Evolutionary conservation across 2,797 vertebrate species (phyloP), one percentile per base, ranked within the genome.

Genomic region (Periophthalmus magnuspinnatus): DNA sequence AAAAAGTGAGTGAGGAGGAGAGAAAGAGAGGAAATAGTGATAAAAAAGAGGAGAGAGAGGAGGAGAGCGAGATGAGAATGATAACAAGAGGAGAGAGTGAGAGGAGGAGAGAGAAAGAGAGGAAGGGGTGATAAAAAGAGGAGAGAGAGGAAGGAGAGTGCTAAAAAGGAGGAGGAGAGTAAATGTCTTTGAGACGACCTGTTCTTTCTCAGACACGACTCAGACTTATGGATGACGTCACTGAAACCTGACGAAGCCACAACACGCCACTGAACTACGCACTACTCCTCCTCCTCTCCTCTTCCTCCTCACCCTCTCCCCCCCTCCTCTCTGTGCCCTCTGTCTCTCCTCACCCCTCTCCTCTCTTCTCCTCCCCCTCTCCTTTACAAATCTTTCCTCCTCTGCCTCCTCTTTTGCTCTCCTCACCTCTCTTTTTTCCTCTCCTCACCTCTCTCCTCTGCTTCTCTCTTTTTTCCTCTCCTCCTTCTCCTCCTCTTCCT

Each of bases 171-270:
- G 13, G 48, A n/a, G 48, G 17, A 52, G 48, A 52, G 54, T 16
- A 60, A 68, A 2, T 74, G 89, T 86, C 88, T 89, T 92, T 91
- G 87, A 92, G 89, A 90, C 63, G 82, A 90, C 92, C 90, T 86
- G 80, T 78, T 84, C 74, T 64, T 22, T 65, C 77, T 81, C 54
- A 75, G 80, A 77, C 86, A 87, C 77, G 84, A 85, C 81, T 82
- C 83, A 87, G 79, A 90, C 84, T 67, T 72, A 45, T 45, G 33
- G 58, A 55, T 83, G 85, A 88, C 87, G 78, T 89, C 90, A 87
- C 74, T 45, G 69, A 70, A 83, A 76, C 62, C 71, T 66, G 81
- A 86, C 45, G 83, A 50, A 48, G 70, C 88, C 85, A 81, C 77
- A 56, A 7, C 9, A 77, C 84, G 48, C 71, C 24, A 65, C 57